Conservation (phyloP, 2,113 vertebrate species). For the Redunca redunca region DNA sequence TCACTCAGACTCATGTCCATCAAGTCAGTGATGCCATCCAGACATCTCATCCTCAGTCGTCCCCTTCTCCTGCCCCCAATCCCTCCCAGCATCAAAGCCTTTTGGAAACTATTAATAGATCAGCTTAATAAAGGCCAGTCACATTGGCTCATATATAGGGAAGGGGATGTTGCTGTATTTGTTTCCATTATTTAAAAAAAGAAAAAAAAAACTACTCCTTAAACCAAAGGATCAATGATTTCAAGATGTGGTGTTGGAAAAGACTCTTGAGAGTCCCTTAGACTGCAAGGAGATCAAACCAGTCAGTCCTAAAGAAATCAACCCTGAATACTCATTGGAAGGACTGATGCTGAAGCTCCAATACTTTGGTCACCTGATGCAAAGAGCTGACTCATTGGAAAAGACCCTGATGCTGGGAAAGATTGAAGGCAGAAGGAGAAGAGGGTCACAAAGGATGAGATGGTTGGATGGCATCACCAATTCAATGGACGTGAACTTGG, state of each 20-base stretch:
- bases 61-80: no score
- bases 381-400: not conserved
- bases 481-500: not conserved
- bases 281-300: not conserved
- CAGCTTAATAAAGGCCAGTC: not conserved
- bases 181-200: not conserved
- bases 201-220: not conserved
- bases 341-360: not conserved
- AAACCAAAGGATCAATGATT: not conserved
- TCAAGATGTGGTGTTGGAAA: not conserved
- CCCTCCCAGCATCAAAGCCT: no score
- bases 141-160: not conserved
- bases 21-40: no score
- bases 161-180: not conserved
- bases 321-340: not conserved
- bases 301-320: not conserved
- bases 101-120: not conserved
- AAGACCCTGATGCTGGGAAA: not conserved
- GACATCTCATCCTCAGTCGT: no score
- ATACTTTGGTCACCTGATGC: not conserved
- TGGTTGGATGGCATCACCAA: not conserved
- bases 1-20: no score
- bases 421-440: not conserved
- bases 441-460: not conserved
- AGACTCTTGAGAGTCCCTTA: not conserved